A percentile compares a stretch with the other conserved stretches of the same genome.
These are phyloP conservation scores for Illadopsis cleaveri DNA, from an alignment of 2,113 vertebrate genomes.

Conservation along the genomic window DNA sequence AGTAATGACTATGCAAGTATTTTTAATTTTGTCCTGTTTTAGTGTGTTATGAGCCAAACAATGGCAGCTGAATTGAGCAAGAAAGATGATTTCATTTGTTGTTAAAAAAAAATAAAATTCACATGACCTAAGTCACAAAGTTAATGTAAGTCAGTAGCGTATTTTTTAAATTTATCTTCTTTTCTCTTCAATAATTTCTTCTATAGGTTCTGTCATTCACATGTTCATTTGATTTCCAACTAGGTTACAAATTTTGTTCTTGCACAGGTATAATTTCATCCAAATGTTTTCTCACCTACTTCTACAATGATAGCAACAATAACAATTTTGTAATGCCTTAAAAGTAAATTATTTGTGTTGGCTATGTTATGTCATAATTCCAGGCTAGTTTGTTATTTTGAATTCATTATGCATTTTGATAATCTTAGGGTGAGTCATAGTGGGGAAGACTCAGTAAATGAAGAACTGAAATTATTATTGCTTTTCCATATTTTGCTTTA, in stretches of 20 bases:
- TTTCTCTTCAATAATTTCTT: background rate
- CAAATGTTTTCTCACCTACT: background rate
- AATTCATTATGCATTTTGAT: constrained; percentile 11
- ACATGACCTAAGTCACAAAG: background rate
- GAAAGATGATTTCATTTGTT: constrained; percentile 12
- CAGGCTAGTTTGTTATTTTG: background rate
- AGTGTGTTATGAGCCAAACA: background rate
- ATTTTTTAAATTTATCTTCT: background rate
- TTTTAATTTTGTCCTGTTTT: background rate
- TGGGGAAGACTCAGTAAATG: constrained; percentile 3
- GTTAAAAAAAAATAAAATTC: background rate
- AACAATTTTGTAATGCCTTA: background rate
- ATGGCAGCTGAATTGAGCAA: background rate
- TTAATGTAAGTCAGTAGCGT: background rate
- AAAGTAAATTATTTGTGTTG: background rate
- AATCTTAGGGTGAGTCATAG: constrained; percentile 10
- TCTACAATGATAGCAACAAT: background rate
- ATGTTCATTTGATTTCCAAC: background rate
- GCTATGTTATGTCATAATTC: background rate
- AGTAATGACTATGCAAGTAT: background rate
- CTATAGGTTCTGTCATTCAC: background rate
- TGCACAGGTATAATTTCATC: background rate
- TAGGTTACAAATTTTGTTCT: background rate
- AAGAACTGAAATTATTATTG: constrained; percentile 44
- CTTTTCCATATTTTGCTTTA: constrained; percentile 28